A percentile compares a stretch with the other conserved stretches of the same genome.
Conservation (phyloP, 2,888 invertebrate species). For the Odontothrips loti region DNA sequence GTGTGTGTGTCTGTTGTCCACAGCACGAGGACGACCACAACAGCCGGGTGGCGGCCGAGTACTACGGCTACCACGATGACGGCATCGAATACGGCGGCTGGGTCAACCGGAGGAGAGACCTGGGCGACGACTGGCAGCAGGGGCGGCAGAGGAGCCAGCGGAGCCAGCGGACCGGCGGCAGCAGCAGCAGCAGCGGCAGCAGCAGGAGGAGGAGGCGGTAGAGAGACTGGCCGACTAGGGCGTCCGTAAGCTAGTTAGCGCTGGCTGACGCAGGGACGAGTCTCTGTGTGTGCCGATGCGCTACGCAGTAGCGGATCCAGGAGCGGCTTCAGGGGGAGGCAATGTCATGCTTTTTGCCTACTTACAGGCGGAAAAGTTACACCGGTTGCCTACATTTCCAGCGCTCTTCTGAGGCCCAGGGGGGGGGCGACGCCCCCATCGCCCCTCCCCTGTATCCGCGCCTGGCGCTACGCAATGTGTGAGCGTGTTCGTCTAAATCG, state of each 20-base stretch:
- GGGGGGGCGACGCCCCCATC: no score
- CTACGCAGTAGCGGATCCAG: no score
- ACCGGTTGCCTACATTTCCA: no score
- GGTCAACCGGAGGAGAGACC: constrained; percentile 31
- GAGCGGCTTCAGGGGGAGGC: no score
- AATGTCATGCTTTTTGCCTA: no score
- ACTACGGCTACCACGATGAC: constrained; percentile 36
- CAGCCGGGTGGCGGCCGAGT: constrained; percentile 32
- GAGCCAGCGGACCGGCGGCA: not conserved
- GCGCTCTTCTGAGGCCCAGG: no score
- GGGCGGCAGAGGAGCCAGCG: not conserved
- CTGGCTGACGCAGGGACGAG: not conserved
- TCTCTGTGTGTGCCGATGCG: not conserved
- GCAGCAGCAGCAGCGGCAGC: not conserved
- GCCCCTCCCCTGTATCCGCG: no score
- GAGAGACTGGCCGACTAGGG: no score
- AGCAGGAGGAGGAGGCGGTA: not conserved
- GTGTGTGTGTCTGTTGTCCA: not conserved
- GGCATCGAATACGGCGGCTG: constrained; percentile 35
- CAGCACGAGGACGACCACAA: constrained; percentile 27
- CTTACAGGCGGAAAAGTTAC: no score
- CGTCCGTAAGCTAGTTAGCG: no score
- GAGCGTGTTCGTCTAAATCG: not conserved
- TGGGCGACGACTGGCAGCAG: not conserved
- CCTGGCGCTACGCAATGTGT: not conserved